Conservation (phyloP, 2,113 vertebrate genomes). For the Erinaceus europaeus region DNA sequence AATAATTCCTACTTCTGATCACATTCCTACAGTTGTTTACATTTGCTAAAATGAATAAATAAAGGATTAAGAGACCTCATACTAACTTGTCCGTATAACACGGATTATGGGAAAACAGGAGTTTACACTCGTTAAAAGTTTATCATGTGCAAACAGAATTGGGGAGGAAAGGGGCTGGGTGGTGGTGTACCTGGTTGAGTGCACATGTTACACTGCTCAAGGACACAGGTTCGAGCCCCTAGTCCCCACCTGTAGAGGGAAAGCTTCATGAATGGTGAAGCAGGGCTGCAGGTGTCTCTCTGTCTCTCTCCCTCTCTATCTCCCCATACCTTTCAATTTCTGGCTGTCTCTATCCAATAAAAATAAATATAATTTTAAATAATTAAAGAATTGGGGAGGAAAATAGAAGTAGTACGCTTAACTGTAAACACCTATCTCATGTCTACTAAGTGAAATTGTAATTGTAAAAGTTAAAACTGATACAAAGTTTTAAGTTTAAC, state of each 20-base stretch:
- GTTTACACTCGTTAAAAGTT: background rate
- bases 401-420: background rate
- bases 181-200: too few relatives aligned
- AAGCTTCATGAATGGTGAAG: too few relatives aligned
- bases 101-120: background rate
- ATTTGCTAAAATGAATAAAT: background rate
- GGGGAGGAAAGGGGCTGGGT: too few relatives aligned
- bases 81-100: background rate
- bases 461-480: slow-evolving; percentile 5
- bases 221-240: too few relatives aligned
- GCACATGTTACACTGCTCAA: too few relatives aligned
- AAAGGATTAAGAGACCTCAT: background rate
- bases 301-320: too few relatives aligned
- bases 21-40: background rate
- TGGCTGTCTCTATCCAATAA: too few relatives aligned
- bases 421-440: background rate
- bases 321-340: too few relatives aligned
- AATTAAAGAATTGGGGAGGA: too few relatives aligned
- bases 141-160: background rate
- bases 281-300: too few relatives aligned
- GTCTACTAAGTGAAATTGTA: background rate
- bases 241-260: too few relatives aligned
- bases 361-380: too few relatives aligned
- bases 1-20: background rate
- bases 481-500: background rate